phyloP scores from a whole-genome alignment of 2,113 vertebrate species.

The Plotosus lineatus region DNA sequence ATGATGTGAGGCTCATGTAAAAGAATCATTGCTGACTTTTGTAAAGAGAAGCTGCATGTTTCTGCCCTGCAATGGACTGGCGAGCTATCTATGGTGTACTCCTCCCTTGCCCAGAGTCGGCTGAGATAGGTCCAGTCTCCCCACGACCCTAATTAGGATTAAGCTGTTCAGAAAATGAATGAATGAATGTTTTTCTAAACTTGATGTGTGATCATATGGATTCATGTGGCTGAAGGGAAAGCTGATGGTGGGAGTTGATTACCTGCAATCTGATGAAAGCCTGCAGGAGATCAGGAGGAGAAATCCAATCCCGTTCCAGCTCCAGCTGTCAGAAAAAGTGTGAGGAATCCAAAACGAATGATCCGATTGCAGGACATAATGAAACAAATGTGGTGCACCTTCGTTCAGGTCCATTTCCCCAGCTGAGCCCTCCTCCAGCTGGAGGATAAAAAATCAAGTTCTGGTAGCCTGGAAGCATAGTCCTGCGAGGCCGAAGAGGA shows the following conservation, averaged over 20 bases:
- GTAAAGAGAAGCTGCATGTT: too few relatives aligned
- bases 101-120: too few relatives aligned
- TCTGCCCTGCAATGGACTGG: too few relatives aligned
- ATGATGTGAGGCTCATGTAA: too few relatives aligned
- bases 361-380: not conserved
- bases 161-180: too few relatives aligned
- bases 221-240: not conserved
- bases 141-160: too few relatives aligned
- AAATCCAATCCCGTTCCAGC: not conserved
- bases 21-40: too few relatives aligned
- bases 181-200: too few relatives aligned
- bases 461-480: not conserved
- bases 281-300: not conserved
- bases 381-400: not conserved
- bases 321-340: not conserved
- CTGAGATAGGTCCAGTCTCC: too few relatives aligned
- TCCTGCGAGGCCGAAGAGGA: not conserved
- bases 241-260: not conserved
- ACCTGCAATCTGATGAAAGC: not conserved
- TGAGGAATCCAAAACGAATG: too few relatives aligned
- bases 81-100: too few relatives aligned
- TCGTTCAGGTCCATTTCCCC: constrained; percentile 5
- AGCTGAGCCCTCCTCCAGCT: not conserved
- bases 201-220: not conserved
- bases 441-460: not conserved